Base-by-base conservation (phyloP, 2,797 vertebrate species). In the Acomys russatus region DNA sequence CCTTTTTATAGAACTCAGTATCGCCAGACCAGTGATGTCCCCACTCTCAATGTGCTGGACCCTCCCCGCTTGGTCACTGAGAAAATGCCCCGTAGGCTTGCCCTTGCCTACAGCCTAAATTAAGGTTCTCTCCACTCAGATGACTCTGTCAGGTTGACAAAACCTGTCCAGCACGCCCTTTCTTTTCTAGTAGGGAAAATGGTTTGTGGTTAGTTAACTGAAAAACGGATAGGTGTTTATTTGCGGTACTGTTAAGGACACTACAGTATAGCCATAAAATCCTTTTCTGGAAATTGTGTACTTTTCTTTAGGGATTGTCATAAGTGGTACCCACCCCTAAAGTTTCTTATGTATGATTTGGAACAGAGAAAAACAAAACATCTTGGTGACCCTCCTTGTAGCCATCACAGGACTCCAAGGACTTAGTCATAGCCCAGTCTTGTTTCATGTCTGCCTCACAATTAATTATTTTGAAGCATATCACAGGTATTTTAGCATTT, bases 351-450 rank as follows among this genome's bases (percentile, higher is more conserved):
- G 54, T 23, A 79, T 9, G 56, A 28, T 94, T 89, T 77, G 59
- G 94, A 93, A 73, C 86, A 33, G 33, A 77, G 30, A 77, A 51
- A 92, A 94, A 44, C 76, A 83, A 61, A 89, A 44, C 56, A 63
- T 84, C 92, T 87, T 94, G 78, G 59, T 84, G 83, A 94, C 14
- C 11, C 30, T 94, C 4, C 74, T 94, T 92, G 59, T 96, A 63
- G 78, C 74, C n/a, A 22, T 89, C 54, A 76, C 54, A 38, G 28
- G 68, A 17, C 56, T 86, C 70, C 22, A 38, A 14, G 51, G 84
- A 9, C 49, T 38, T 76, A 84, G 59, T 87, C 88, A 38, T 35
- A 25, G 22, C 61, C 28, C 59, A 59, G 0, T 91, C 59, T 85
- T 88, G 30, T 51, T 89, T 92, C 63, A 56, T 66, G 59, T 91